Conservation (phyloP, 2,888 invertebrate genomes). For the Scaptomyza tumidula region DNA sequence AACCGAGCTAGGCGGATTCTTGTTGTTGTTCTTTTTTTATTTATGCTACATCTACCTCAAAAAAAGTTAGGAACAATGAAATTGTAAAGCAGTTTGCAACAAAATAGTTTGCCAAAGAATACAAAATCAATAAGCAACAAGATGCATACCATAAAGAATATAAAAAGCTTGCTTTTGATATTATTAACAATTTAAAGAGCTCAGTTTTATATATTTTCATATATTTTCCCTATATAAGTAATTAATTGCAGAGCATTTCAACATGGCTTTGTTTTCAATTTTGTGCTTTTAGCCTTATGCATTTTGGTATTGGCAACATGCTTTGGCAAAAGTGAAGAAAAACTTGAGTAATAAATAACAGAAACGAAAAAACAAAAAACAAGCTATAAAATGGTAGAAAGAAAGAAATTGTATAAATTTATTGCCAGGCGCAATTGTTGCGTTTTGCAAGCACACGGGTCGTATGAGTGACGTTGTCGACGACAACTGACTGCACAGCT, state of each 20-base stretch:
- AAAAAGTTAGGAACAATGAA: slow-evolving; percentile 23
- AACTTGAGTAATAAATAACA: slow-evolving; percentile 59
- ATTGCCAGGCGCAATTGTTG: slow-evolving; percentile 65
- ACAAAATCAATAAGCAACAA: slow-evolving; percentile 1
- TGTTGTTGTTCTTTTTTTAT: slow-evolving; percentile 19
- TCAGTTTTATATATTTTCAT: background rate
- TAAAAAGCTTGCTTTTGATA: too few species aligned
- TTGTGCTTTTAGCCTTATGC: slow-evolving; percentile 16
- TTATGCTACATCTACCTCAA: slow-evolving; percentile 7
- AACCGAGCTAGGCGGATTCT: slow-evolving; percentile 36
- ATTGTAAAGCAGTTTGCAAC: slow-evolving; percentile 25
- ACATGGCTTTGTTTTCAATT: slow-evolving; percentile 13
- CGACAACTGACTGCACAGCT: slow-evolving; percentile 59
- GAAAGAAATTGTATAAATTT: slow-evolving; percentile 65
- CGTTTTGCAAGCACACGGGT: slow-evolving; percentile 45
- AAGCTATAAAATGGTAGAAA: background rate
- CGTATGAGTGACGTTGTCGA: slow-evolving; percentile 57
- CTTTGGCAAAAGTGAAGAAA: slow-evolving; percentile 34
- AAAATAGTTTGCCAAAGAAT: slow-evolving; percentile 18
- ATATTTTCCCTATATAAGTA: background rate
- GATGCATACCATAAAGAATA: background rate
- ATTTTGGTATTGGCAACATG: slow-evolving; percentile 41
- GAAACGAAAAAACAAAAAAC: slow-evolving; percentile 25
- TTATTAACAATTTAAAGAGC: background rate
- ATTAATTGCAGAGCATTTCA: slow-evolving; percentile 21